Evolutionary conservation across 2,888 invertebrate genomes (phyloP).

Genomic region (Crematogaster levior): DNA sequence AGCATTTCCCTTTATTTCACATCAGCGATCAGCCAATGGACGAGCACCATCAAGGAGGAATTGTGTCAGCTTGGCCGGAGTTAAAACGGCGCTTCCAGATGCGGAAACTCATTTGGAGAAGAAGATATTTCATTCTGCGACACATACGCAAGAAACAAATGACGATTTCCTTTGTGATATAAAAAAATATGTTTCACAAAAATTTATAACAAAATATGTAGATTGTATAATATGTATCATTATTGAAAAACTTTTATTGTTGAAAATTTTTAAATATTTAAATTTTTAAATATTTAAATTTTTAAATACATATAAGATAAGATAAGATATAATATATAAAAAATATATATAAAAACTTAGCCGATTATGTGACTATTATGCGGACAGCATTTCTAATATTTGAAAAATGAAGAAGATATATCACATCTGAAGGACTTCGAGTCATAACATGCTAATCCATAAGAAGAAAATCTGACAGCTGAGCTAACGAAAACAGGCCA

Average conservation of each 20-base stretch:
- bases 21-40: slow-evolving; percentile 71
- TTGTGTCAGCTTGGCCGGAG: slow-evolving; percentile 54
- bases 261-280: background rate
- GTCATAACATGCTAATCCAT: background rate
- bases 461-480: background rate
- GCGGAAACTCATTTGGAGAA: slow-evolving; percentile 34
- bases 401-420: background rate
- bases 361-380: slow-evolving; percentile 9
- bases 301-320: too few relatives aligned
- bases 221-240: background rate
- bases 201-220: background rate
- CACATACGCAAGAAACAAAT: slow-evolving; percentile 34
- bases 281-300: too few relatives aligned
- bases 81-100: slow-evolving; percentile 32
- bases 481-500: background rate
- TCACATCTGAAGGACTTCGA: background rate
- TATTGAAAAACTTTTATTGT: background rate
- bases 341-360: background rate
- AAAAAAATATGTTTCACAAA: slow-evolving; percentile 23
- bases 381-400: slow-evolving; percentile 8
- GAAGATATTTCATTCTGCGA: slow-evolving; percentile 21
- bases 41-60: slow-evolving; percentile 39
- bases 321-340: too few relatives aligned
- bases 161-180: slow-evolving; percentile 24
- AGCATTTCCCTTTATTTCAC: slow-evolving; percentile 77